These are phyloP conservation scores for Nansenia antarctica DNA, from an alignment of 2,113 vertebrate genomes.

Conservation along the genomic window DNA sequence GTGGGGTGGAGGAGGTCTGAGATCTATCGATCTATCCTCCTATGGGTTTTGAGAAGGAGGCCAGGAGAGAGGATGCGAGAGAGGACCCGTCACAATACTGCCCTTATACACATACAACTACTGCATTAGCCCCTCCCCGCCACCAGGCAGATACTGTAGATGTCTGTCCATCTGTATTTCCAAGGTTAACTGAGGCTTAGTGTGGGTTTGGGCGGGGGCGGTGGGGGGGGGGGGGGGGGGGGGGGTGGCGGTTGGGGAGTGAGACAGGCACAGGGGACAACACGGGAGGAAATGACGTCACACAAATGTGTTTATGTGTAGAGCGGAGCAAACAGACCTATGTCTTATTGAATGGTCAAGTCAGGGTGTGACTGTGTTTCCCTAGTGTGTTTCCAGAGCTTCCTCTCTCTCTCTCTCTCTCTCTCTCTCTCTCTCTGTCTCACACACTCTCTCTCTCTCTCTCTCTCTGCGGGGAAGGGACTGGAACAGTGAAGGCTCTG, in stretches of 20 bases:
- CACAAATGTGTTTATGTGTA: constrained; percentile 45
- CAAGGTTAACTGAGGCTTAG: too few relatives aligned
- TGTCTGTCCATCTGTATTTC: too few relatives aligned
- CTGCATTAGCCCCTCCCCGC: too few relatives aligned
- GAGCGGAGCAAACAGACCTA: constrained; percentile 50
- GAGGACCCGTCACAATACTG: neutral
- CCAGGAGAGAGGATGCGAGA: too few relatives aligned
- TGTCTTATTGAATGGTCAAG: constrained; percentile 68
- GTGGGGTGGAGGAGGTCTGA: too few relatives aligned
- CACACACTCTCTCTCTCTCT: constrained; percentile 18
- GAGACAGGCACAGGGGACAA: constrained; percentile 26
- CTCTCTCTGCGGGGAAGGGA: neutral
- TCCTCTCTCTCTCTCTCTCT: constrained; percentile 9
- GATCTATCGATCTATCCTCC: too few relatives aligned
- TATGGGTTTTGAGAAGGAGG: too few relatives aligned
- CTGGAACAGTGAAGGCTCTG: constrained; percentile 56
- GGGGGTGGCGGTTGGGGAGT: too few relatives aligned
- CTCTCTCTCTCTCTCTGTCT: constrained; percentile 4
- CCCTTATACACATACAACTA: neutral
- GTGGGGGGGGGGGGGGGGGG: too few relatives aligned
- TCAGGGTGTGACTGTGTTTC: constrained; percentile 70
- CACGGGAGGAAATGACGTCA: constrained; percentile 44
- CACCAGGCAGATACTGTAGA: too few relatives aligned
- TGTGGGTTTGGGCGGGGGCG: too few relatives aligned
- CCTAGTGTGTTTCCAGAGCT: constrained; percentile 32